Evolutionary conservation across 2,113 vertebrate genomes (phyloP).

Genomic region (Embiotoca jacksoni): DNA sequence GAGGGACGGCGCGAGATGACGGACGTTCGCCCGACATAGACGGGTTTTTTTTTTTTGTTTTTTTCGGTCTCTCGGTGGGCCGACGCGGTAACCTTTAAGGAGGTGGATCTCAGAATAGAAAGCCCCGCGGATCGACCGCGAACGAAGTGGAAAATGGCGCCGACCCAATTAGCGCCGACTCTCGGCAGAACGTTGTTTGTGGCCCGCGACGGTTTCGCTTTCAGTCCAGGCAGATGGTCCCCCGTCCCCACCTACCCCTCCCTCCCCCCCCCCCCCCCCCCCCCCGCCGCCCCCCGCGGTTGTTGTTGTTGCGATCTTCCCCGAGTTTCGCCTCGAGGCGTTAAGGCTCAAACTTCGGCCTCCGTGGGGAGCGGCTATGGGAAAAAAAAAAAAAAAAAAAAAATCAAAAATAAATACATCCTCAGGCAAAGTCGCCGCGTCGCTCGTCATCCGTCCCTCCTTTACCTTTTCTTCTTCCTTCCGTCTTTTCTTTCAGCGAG

Average conservation of each 20-base stretch:
- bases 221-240: conserved; percentile 55
- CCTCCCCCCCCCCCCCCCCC: too few species aligned
- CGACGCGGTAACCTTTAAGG: conserved; percentile 61
- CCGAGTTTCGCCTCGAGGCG: conserved; percentile 44
- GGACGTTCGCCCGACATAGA: conserved; percentile 51
- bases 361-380: conserved; percentile 31
- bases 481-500: neutral
- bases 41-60: conserved; percentile 6
- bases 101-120: conserved; percentile 71
- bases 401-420: neutral
- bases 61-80: conserved; percentile 57
- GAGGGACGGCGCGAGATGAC: conserved; percentile 50
- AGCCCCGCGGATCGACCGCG: conserved; percentile 65
- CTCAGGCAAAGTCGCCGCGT: conserved; percentile 51
- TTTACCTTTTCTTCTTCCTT: conserved; percentile 1
- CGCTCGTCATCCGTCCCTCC: conserved; percentile 8
- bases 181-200: conserved; percentile 52
- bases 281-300: neutral
- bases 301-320: conserved; percentile 42
- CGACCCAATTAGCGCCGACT: conserved; percentile 72
- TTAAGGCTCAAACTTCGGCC: conserved; percentile 38
- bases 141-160: conserved; percentile 70
- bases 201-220: conserved; percentile 26
- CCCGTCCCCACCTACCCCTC: neutral
- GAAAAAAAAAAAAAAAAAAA: neutral